A percentile compares a stretch with the other conserved stretches of the same genome.
Conservation (phyloP, 2,113 vertebrate species). For the Petroica traversi region DNA sequence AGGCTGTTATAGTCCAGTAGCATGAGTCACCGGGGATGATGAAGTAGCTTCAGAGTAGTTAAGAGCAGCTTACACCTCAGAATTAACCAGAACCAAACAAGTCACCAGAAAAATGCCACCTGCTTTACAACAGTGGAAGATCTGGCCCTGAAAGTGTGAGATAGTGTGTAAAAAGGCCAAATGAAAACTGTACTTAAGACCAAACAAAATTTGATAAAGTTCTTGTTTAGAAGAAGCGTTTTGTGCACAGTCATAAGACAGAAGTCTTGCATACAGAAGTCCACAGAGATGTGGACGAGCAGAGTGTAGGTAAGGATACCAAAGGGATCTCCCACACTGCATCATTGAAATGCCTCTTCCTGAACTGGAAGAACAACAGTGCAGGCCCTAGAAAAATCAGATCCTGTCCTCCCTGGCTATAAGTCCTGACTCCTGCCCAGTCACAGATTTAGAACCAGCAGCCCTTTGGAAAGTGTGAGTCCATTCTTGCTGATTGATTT, state of each 20-base stretch:
- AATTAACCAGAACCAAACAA: not conserved
- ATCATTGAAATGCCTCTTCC: not conserved
- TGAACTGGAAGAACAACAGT: not conserved
- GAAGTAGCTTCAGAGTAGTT: not conserved
- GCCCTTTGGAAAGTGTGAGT: not conserved
- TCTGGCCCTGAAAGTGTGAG: not conserved
- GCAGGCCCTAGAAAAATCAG: not conserved
- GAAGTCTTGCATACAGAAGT: not conserved
- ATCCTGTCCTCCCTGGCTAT: not conserved
- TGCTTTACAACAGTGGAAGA: not conserved
- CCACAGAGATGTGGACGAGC: not conserved
- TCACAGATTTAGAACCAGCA: not conserved
- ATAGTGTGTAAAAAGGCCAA: not conserved
- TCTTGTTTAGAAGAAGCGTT: not conserved
- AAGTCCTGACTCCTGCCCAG: not conserved
- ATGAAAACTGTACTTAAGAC: not conserved
- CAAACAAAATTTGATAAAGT: not conserved
- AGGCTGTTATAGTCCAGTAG: not conserved
- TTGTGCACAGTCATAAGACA: not conserved
- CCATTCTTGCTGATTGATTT: not conserved
- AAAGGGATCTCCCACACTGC: not conserved
- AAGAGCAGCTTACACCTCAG: not conserved
- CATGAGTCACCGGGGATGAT: not conserved
- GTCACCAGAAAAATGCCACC: not conserved
- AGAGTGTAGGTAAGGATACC: not conserved